Evolutionary conservation across 2,888 invertebrate species (phyloP).

Genomic region (Conomelus anceps): DNA sequence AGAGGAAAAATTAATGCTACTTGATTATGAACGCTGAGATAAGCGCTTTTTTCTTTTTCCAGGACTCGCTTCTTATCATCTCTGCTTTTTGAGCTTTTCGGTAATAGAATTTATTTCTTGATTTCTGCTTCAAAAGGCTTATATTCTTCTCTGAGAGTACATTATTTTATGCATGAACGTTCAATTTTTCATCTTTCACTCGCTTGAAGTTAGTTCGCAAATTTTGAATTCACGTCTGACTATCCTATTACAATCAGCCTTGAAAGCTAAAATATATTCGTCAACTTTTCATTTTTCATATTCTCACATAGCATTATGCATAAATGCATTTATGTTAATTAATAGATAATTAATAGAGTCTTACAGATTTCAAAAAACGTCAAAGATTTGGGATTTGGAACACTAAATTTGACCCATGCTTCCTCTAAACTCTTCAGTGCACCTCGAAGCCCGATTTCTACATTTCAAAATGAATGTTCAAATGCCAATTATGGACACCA

Average conservation of each 20-base stretch:
- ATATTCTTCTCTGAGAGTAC: background rate
- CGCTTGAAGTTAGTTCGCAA: background rate
- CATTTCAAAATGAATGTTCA: too few species aligned
- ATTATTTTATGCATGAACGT: background rate
- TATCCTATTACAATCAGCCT: background rate
- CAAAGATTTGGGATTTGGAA: too few species aligned
- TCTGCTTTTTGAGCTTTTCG: background rate
- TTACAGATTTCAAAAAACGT: too few species aligned
- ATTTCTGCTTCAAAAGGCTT: background rate
- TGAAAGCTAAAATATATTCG: background rate
- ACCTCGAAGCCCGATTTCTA: too few species aligned
- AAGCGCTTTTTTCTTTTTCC: background rate
- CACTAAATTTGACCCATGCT: too few species aligned
- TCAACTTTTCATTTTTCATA: too few species aligned
- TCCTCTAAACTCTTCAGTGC: too few species aligned
- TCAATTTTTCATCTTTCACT: background rate
- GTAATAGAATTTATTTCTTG: background rate
- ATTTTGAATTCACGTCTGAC: background rate
- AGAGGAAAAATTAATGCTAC: background rate
- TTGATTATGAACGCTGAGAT: background rate
- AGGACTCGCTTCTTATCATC: background rate
- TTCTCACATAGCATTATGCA: too few species aligned
- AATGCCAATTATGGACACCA: too few species aligned
- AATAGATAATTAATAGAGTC: too few species aligned
- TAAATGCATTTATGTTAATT: too few species aligned